Conservation (phyloP, 2,797 vertebrate genomes). For the Galago senegalensis region DNA sequence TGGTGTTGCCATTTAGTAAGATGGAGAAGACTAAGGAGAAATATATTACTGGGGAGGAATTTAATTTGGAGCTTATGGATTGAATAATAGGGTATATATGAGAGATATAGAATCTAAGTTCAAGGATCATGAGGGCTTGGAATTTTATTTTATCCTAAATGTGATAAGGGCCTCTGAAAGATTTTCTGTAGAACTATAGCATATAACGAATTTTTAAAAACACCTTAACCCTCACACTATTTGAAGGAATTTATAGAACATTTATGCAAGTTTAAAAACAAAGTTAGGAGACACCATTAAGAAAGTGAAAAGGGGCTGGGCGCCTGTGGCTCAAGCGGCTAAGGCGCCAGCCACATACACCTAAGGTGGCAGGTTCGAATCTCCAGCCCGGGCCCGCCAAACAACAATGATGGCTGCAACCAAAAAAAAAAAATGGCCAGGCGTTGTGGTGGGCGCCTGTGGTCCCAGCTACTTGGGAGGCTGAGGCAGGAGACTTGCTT, state of each 20-base stretch:
- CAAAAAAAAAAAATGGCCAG: no score
- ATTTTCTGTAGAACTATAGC: conserved; percentile 8
- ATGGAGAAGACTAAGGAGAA: neutral
- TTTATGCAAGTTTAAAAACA: conserved; percentile 9
- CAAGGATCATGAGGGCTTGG: neutral
- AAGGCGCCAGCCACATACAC: no score
- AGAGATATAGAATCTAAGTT: neutral
- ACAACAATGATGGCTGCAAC: no score
- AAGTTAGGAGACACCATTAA: neutral
- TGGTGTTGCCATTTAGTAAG: neutral
- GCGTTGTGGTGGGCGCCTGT: no score
- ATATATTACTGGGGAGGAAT: neutral
- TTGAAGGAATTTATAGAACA: conserved; percentile 41
- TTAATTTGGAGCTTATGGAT: neutral
- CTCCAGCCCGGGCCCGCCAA: no score
- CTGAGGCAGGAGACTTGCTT: no score
- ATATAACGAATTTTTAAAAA: conserved; percentile 5
- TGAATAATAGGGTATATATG: neutral
- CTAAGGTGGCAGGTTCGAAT: no score
- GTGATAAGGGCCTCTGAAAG: neutral
- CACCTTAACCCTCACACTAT: conserved; percentile 3
- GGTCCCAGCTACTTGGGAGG: no score
- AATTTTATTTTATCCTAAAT: conserved; percentile 38
- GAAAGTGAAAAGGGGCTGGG: neutral
- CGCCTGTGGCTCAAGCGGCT: no score